Base-by-base conservation (phyloP, 2,113 vertebrate genomes). In the Gasterosteus aculeatus region DNA sequence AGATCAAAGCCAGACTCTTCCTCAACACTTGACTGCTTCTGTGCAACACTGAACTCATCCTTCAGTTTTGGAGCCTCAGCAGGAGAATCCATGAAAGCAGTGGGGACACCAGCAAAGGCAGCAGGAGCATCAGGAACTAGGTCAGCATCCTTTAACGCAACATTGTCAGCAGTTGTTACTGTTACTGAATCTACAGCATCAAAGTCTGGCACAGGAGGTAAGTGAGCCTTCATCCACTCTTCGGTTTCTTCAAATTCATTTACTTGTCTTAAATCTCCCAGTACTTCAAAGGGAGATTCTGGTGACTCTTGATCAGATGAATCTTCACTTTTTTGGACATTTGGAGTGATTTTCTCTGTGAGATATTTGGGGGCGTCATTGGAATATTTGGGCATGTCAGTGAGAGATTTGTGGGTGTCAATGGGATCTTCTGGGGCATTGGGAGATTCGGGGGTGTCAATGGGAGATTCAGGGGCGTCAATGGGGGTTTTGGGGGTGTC, bases 251-350 rank as follows among this genome's bases (percentile, higher is more conserved):
- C 95, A 92, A 94, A 95, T 70, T 97, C 95, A 72, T 75, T 93
- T 41, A 88, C 75, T 72, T 87, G 87, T 79, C 76, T 88, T 31
- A 79, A 83, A 74, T 96, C 95, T 71, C 92, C 91, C 86, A 97
- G 94, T 39, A 96, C 93, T 86, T 97, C 96, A 85, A 97, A 97
- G 0, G 96, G 96, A 10, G 95, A 97, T 51, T 95, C 96, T 2
- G 96, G 96, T 16, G 95, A 96, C 35, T 96, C 95, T 64, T 78
- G 86, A 46, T 90, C 92, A 57, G 71, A 65, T 8, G 86, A 85
- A 18, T 72, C 41, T 42, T 73, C 81, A 62, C 53, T 92, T 61
- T 88, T 91, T 77, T 87, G 87, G 60, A 82, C 31, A 53, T 62
- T 72, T 51, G 83, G 83, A 10, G 35, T 33, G 0, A n/a, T 69